A percentile compares a stretch with the other conserved stretches of the same genome.
Evolutionary conservation across 1,140 invertebrate species (phyloP).

Genomic region (Papilio polyxenes): DNA sequence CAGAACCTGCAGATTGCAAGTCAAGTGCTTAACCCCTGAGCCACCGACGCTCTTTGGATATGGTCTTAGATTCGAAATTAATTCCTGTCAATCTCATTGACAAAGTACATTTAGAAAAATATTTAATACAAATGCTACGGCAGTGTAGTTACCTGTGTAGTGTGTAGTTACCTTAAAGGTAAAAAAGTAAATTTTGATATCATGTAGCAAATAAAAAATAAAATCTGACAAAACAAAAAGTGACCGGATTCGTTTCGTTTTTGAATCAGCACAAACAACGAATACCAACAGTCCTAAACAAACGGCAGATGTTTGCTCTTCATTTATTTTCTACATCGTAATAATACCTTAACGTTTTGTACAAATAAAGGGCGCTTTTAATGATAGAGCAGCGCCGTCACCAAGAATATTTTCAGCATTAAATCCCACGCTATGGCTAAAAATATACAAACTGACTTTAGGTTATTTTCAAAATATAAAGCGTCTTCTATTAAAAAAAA

Average conservation of each 20-base stretch:
- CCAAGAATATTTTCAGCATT: not conserved
- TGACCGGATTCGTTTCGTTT: constrained; percentile 34
- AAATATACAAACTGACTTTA: not conserved
- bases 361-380: constrained; percentile 16
- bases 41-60: no score
- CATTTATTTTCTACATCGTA: constrained; percentile 36
- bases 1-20: no score
- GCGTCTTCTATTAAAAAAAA: no score
- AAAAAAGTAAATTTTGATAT: not conserved
- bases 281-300: constrained; percentile 37
- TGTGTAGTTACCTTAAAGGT: not conserved
- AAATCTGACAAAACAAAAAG: constrained; percentile 34
- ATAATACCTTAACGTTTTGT: constrained; percentile 32
- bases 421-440: not conserved
- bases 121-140: no score
- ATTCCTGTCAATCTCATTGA: no score
- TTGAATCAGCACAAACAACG: constrained; percentile 37
- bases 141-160: not conserved
- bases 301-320: constrained; percentile 30
- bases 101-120: no score
- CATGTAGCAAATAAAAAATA: not conserved
- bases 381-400: not conserved
- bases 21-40: no score
- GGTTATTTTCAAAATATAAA: no score
- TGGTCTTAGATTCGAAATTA: no score